Conservation (phyloP, 2,888 invertebrate species). For the Pemphredon lugubris region DNA sequence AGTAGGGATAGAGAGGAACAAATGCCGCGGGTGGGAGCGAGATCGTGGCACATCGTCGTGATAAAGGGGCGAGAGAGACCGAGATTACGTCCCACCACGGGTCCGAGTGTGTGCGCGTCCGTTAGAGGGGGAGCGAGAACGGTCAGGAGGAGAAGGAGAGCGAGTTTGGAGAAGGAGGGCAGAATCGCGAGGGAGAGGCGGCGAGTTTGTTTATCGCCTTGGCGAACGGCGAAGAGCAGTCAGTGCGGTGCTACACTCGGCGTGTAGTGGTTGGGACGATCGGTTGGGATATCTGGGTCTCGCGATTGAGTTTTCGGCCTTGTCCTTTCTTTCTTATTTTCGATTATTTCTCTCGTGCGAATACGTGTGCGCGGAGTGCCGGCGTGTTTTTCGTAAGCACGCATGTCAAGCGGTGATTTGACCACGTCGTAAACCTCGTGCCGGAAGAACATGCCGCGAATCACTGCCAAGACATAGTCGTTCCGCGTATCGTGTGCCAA, state of each 20-base stretch:
- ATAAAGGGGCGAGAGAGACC: constrained; percentile 27
- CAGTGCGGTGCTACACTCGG: constrained; percentile 77
- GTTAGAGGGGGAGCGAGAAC: constrained; percentile 25
- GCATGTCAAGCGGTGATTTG: constrained; percentile 42
- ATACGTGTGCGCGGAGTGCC: constrained; percentile 42
- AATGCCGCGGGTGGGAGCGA: constrained; percentile 20
- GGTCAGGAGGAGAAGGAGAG: constrained; percentile 22
- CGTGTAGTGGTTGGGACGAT: constrained; percentile 67
- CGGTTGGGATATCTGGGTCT: constrained; percentile 56
- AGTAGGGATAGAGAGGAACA: constrained; percentile 10
- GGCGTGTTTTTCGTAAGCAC: constrained; percentile 25
- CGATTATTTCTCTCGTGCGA: constrained; percentile 32
- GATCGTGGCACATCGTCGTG: constrained; percentile 12
- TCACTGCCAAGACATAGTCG: constrained; percentile 45
- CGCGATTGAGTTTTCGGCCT: constrained; percentile 42
- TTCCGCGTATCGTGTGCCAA: constrained; percentile 39
- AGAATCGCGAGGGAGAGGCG: constrained; percentile 68
- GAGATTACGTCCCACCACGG: constrained; percentile 28
- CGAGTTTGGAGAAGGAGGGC: constrained; percentile 33
- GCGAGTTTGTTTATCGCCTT: constrained; percentile 79
- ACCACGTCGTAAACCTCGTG: constrained; percentile 33
- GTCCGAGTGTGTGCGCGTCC: constrained; percentile 30
- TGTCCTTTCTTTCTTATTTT: too few species aligned
- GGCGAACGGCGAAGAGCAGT: constrained; percentile 73
- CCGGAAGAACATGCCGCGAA: constrained; percentile 56